A percentile compares a stretch with the other conserved stretches of the same genome.
Evolutionary conservation across 2,888 invertebrate genomes (phyloP).

Genomic region (Drosophila picticornis): DNA sequence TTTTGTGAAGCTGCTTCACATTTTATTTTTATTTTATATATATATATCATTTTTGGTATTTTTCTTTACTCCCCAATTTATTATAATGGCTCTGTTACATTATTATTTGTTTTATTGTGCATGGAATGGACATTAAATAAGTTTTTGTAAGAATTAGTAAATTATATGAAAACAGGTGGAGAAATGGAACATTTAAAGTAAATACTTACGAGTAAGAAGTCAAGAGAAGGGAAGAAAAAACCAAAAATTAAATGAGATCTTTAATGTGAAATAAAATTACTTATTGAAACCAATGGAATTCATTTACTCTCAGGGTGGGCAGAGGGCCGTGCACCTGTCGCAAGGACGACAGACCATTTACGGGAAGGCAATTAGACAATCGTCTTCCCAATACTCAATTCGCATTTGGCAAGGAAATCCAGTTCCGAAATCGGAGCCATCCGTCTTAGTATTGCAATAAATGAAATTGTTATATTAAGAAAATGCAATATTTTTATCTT

Average conservation of each 20-base stretch:
- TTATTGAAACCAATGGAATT: slow-evolving; percentile 44
- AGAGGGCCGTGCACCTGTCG: neutral
- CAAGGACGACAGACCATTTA: neutral
- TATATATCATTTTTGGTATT: slow-evolving; percentile 4
- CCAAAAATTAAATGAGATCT: slow-evolving; percentile 68
- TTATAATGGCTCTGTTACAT: slow-evolving; percentile 9
- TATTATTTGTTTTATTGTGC: slow-evolving; percentile 40
- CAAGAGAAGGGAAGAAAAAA: slow-evolving; percentile 36
- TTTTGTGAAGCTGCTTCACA: slow-evolving; percentile 34
- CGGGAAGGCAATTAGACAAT: too few species aligned
- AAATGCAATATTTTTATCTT: neutral
- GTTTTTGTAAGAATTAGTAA: slow-evolving; percentile 76
- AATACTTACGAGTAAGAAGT: slow-evolving; percentile 63
- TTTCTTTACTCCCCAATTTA: neutral
- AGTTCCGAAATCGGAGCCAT: neutral
- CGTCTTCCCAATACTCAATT: neutral
- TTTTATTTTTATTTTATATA: slow-evolving; percentile 14
- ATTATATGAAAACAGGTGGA: slow-evolving; percentile 63
- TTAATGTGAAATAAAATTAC: slow-evolving; percentile 71
- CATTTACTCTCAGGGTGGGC: slow-evolving; percentile 1
- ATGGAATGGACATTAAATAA: slow-evolving; percentile 61
- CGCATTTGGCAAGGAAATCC: neutral
- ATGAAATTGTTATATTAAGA: neutral
- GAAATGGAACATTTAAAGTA: slow-evolving; percentile 49
- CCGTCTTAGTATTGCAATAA: neutral